Evolutionary conservation across 2,888 invertebrate species (phyloP).

Genomic region (Uropetala carovei): DNA sequence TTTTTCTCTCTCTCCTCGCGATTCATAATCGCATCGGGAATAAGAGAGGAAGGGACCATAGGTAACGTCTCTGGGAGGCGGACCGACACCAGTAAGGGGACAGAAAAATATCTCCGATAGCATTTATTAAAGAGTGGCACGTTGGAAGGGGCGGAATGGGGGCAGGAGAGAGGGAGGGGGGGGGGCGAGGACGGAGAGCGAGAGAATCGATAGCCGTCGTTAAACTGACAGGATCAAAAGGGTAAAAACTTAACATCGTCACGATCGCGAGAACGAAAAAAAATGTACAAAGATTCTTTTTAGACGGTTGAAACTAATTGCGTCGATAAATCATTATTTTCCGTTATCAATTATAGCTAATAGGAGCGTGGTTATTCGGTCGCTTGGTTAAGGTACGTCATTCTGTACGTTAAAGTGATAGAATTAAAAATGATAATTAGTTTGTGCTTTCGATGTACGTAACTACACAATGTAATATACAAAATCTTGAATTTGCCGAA

Average conservation of each 20-base stretch:
- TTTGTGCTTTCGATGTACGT: background rate
- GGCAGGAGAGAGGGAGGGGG: background rate
- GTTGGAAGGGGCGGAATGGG: background rate
- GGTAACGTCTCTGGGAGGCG: background rate
- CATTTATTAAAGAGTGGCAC: slow-evolving; percentile 1
- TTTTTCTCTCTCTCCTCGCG: background rate
- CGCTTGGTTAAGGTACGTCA: background rate
- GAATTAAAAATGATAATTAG: background rate
- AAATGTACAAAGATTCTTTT: background rate
- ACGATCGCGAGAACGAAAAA: background rate
- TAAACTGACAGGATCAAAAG: slow-evolving; percentile 44
- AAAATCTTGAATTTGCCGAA: background rate
- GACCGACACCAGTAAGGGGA: background rate
- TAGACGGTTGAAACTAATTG: background rate
- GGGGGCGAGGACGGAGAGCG: background rate
- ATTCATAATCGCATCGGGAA: slow-evolving; percentile 11
- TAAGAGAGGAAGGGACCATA: background rate
- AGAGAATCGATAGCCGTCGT: slow-evolving; percentile 52
- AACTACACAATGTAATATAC: no score
- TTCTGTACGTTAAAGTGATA: background rate
- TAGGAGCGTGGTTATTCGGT: background rate
- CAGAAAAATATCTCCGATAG: slow-evolving; percentile 2
- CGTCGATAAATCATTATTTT: slow-evolving; percentile 25
- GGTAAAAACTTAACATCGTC: slow-evolving; percentile 34
- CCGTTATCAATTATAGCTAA: background rate